phyloP scores from a whole-genome alignment of 2,113 vertebrate species.

The Passerina amoena region DNA sequence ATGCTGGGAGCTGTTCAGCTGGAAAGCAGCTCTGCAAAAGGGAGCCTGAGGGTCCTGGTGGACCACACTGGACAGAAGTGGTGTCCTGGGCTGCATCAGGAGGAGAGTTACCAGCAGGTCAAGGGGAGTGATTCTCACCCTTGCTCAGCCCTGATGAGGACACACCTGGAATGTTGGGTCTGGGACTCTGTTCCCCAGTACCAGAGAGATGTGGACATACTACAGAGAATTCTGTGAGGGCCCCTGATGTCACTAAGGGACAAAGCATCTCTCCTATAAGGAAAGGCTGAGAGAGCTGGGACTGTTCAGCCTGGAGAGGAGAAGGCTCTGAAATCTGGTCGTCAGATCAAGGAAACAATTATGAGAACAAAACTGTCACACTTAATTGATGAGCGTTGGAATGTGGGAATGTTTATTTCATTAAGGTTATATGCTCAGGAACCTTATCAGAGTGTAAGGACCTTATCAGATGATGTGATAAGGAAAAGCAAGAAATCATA shows the following conservation, averaged over 20 bases:
- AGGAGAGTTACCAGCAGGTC: not conserved
- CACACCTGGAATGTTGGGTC: not conserved
- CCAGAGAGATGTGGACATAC: not conserved
- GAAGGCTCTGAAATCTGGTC: not conserved
- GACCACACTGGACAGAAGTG: not conserved
- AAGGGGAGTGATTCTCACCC: not conserved
- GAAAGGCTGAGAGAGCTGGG: not conserved
- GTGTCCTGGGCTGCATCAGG: not conserved
- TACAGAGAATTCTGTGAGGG: not conserved
- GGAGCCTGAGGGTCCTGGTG: not conserved
- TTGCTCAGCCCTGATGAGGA: not conserved
- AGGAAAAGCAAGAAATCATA: not conserved
- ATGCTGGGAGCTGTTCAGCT: not conserved
- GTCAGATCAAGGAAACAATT: not conserved
- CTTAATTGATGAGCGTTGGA: not conserved
- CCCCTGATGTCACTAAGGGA: not conserved
- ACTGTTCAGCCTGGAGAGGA: not conserved
- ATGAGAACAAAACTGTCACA: not conserved
- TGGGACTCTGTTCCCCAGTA: not conserved
- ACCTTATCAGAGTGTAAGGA: not conserved
- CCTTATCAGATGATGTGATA: not conserved
- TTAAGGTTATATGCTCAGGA: not conserved
- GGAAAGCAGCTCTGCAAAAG: not conserved
- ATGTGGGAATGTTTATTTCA: not conserved
- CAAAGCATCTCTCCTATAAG: not conserved